phyloP scores from a whole-genome alignment of 2,888 invertebrate species.

The Sinotaia quadrata region DNA sequence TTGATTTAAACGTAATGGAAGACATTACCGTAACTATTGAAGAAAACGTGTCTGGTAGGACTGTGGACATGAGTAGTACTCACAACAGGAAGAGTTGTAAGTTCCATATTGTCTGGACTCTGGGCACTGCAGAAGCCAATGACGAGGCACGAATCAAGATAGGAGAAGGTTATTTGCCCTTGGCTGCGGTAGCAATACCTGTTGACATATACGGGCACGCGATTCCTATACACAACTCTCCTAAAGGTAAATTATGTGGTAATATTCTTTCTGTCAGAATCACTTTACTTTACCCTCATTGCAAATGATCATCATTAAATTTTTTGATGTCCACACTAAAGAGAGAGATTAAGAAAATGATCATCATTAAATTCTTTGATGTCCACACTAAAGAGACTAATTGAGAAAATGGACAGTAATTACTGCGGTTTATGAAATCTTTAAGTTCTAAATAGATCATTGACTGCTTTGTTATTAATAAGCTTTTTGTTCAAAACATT shows the following conservation, averaged over 20 bases:
- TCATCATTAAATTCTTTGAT: too few species aligned
- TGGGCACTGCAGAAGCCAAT: constrained; percentile 30
- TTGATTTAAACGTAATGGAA: not conserved
- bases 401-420: too few species aligned
- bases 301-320: too few species aligned
- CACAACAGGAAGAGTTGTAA: not conserved
- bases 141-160: not conserved
- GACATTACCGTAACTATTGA: not conserved
- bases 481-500: too few species aligned
- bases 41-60: not conserved
- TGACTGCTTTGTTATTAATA: too few species aligned
- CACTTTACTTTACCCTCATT: too few species aligned
- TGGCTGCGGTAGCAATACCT: constrained; percentile 36
- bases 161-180: constrained; percentile 6
- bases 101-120: constrained; percentile 44
- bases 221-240: constrained; percentile 5
- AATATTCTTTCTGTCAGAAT: too few species aligned
- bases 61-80: not conserved
- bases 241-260: constrained; percentile 1
- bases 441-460: too few species aligned
- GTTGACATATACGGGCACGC: not conserved
- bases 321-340: too few species aligned
- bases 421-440: too few species aligned
- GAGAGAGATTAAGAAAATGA: too few species aligned
- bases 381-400: too few species aligned